Conservation (phyloP, 2,797 vertebrate genomes). For the Meda fulgida region DNA sequence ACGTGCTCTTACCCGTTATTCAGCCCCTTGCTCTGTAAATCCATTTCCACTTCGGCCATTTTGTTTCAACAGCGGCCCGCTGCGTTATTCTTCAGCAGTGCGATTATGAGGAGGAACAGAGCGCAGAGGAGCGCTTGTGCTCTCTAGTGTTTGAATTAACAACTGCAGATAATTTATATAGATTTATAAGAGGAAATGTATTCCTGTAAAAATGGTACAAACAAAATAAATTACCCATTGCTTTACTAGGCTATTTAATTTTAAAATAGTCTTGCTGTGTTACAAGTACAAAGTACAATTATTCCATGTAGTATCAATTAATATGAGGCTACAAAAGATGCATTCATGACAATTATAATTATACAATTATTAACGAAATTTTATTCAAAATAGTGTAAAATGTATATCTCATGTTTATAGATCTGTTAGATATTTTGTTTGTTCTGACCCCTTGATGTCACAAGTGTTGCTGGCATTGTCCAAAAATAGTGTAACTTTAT, state of each 20-base stretch:
- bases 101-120: constrained; percentile 2
- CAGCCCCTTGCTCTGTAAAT: constrained; percentile 80
- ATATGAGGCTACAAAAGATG: not conserved
- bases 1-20: constrained; percentile 86
- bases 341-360: not conserved
- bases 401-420: too few relatives aligned
- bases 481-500: too few relatives aligned
- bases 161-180: not conserved
- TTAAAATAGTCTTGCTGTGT: not conserved
- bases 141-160: not conserved
- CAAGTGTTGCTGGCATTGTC: too few relatives aligned
- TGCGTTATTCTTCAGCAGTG: constrained; percentile 64
- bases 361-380: not conserved
- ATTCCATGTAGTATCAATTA: not conserved
- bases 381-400: not conserved
- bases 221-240: not conserved
- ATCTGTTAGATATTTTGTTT: too few relatives aligned
- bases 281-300: not conserved
- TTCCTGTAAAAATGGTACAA: not conserved
- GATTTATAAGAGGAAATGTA: not conserved
- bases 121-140: not conserved
- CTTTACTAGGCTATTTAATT: not conserved
- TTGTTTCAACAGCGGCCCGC: constrained; percentile 77
- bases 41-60: constrained; percentile 93
- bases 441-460: too few relatives aligned